A percentile compares a stretch with the other conserved stretches of the same genome.
Evolutionary conservation across 2,888 invertebrate species (phyloP).

Genomic region (Papilio protenor): DNA sequence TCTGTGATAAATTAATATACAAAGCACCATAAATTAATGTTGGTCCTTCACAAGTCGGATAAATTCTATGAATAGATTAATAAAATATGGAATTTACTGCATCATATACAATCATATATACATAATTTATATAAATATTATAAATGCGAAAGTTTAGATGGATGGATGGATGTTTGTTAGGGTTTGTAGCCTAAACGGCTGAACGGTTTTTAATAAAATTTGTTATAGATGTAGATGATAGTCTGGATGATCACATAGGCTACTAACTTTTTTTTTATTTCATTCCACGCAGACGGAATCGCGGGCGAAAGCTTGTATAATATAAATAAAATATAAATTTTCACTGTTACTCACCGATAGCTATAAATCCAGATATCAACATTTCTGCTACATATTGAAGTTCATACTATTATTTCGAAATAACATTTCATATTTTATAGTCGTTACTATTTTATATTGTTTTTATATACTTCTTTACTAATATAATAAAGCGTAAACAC

Average conservation of each 20-base stretch:
- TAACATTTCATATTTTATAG: neutral
- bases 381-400: conserved; percentile 26
- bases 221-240: too few relatives aligned
- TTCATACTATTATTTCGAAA: neutral
- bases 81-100: neutral
- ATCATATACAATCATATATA: too few relatives aligned
- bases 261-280: too few relatives aligned
- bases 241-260: too few relatives aligned
- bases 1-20: too few relatives aligned
- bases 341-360: conserved; percentile 12
- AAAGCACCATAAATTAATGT: neutral
- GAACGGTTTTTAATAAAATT: too few relatives aligned
- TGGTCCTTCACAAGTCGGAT: conserved; percentile 3
- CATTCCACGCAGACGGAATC: too few relatives aligned
- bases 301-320: too few relatives aligned
- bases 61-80: neutral
- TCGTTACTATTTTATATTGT: neutral
- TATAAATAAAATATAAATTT: neutral
- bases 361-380: conserved; percentile 8
- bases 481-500: neutral
- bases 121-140: too few relatives aligned
- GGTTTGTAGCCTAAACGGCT: too few relatives aligned
- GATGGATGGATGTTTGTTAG: too few relatives aligned
- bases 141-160: too few relatives aligned
- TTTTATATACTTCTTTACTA: neutral